Evolutionary conservation across 2,797 vertebrate genomes (phyloP).

Genomic region (Triplophysa yarkandensis): DNA sequence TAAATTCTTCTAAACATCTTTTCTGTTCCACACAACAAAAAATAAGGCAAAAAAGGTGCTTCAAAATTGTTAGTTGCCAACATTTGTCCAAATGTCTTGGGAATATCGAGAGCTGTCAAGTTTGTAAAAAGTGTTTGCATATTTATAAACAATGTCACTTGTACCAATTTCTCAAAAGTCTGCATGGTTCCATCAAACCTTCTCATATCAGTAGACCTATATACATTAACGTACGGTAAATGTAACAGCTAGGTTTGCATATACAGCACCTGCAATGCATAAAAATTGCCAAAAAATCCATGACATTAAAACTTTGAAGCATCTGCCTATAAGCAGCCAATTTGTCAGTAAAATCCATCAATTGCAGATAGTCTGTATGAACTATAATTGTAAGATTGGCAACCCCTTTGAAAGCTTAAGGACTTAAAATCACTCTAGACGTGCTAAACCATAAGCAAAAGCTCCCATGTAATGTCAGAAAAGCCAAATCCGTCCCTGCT

Average conservation of each 20-base stretch:
- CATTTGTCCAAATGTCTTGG: too few relatives aligned
- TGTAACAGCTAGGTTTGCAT: neutral
- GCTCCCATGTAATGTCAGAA: constrained; percentile 18
- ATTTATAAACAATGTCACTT: neutral
- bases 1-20: too few relatives aligned
- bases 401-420: constrained; percentile 24
- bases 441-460: constrained; percentile 34
- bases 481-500: constrained; percentile 21
- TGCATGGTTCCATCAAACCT: neutral
- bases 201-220: neutral
- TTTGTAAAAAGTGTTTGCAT: neutral
- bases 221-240: neutral
- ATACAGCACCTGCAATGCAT: too few relatives aligned
- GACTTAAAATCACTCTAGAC: constrained; percentile 22
- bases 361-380: constrained; percentile 22
- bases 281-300: neutral
- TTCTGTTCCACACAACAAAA: too few relatives aligned
- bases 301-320: neutral
- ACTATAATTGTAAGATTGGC: constrained; percentile 13
- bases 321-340: neutral
- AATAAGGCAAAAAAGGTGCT: too few relatives aligned
- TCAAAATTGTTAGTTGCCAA: too few relatives aligned
- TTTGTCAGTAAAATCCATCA: constrained; percentile 32
- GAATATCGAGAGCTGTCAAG: too few relatives aligned
- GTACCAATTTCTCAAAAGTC: neutral